Base-by-base conservation (phyloP, 2,888 invertebrate species). In the Romanomermis culicivorax region DNA sequence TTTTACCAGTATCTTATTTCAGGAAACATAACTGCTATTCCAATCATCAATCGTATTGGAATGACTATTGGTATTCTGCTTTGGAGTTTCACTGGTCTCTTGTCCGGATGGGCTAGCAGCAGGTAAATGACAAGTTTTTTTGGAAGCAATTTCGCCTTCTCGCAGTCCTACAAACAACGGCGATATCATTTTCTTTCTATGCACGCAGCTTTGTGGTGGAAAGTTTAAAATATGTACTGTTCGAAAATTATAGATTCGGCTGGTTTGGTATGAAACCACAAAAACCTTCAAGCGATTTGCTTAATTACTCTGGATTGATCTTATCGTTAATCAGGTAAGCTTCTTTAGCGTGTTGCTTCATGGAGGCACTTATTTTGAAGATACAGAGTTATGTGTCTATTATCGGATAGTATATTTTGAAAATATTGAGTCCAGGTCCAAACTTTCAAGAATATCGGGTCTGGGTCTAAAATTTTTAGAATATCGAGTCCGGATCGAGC, bases 31-130 rank as follows among this genome's bases (percentile, higher is more conserved):
- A 69, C 68, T 55, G 71, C 72, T 1, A 70, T 74, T 3, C 71
- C 72, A 1, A 72, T 75, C 56, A 69, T 75, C 54, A 69, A 72
- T 61, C 66, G 68, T 3, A 68, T 75, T 45, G 74, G 74, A 24
- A 63, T 74, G 61, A 69, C 70, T 14, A 62, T 74, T 50, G 74
- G 74, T 11, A 59, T 75, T 26, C 69, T 74, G 51, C 67, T 75
- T 51, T 75, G 75, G 75, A 72, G 70, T 36, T 67, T 69, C 43
- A 64, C 68, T 55, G 73, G 72, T 58, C 64, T 74, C 50, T 58
- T 74, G 4, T 63, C 64, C 56, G 74, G 74, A 29, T 75, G 73
- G 73, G 70, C 69, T 49, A 71, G 67, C 54, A 71, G 71, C 48
- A 67, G 70, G 70, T 71, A 55, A 49, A 58, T 53, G 2, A 2